A percentile compares a stretch with the other conserved stretches of the same genome.
Evolutionary conservation across 2,888 invertebrate species (phyloP).

Genomic region (Uloborus plumipes): DNA sequence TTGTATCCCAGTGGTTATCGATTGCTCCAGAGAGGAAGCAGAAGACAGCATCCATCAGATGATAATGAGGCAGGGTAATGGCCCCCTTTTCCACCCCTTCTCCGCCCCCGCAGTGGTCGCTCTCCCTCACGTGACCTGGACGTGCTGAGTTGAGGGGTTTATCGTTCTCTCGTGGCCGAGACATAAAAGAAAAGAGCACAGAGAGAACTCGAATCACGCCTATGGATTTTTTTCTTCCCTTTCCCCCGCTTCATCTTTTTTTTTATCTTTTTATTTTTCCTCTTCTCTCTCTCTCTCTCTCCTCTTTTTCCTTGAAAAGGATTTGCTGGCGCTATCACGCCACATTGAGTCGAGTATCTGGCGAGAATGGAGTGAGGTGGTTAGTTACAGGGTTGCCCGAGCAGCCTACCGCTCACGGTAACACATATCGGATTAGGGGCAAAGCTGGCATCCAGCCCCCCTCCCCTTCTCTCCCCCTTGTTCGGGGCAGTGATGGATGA

Average conservation of each 20-base stretch:
- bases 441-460: too few species aligned
- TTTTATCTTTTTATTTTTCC: slow-evolving; percentile 6
- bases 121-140: slow-evolving; percentile 58
- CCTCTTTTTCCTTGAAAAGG: slow-evolving; percentile 34
- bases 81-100: slow-evolving; percentile 33
- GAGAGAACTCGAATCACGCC: slow-evolving; percentile 53
- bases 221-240: slow-evolving; percentile 32
- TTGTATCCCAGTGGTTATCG: slow-evolving; percentile 63
- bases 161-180: slow-evolving; percentile 58
- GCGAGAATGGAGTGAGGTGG: slow-evolving; percentile 41
- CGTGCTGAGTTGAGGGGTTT: slow-evolving; percentile 64
- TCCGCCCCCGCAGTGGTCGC: slow-evolving; percentile 10
- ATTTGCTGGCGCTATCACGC: slow-evolving; percentile 64
- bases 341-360: slow-evolving; percentile 61
- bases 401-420: slow-evolving; percentile 5
- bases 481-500: too few species aligned
- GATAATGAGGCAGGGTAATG: slow-evolving; percentile 65
- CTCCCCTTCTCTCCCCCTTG: too few species aligned
- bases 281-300: slow-evolving; percentile 1
- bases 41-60: slow-evolving; percentile 62
- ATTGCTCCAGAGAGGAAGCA: slow-evolving; percentile 51
- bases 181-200: slow-evolving; percentile 49
- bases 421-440: background rate
- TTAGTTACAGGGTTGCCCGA: slow-evolving; percentile 57
- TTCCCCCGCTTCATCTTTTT: slow-evolving; percentile 16